Evolutionary conservation across 2,113 vertebrate genomes (phyloP), one percentile per base, ranked within the genome.

Genomic region (Zosterops lateralis): DNA sequence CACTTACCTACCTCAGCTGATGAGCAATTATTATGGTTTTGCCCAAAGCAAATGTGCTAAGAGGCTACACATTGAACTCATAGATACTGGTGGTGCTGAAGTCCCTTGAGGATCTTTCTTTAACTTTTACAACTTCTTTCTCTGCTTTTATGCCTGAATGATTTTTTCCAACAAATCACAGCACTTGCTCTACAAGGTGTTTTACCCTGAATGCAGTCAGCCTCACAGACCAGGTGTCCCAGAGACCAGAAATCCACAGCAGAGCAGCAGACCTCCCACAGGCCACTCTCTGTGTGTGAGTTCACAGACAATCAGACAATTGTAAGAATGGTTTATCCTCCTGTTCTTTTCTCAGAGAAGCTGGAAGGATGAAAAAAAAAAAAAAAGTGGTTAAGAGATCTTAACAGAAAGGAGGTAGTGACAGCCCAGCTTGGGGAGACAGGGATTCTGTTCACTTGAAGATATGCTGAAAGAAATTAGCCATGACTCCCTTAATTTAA

Each of bases 1-100:
- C n/a, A 60, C 68, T 79, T 67, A 70, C 42, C 14, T 75, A 32
- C 68, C 65, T 81, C 64, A 82, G 34, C 21, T 76, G 38, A 80
- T 73, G 74, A 83, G n/a, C 29, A 65, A 54, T 65, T 85, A 11
- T 75, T 85, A 51, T 9, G 44, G 36, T 70, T 95, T 89, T 83
- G 40, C 58, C 47, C 56, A 74, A 79, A 80, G 32, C 32, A 71
- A 90, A 88, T 42, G 28, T 26, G 28, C 40, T 4, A 1, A 89
- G 71, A 75, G 28, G 34, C 11, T 56, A 42, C 8, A 10, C 18
- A 15, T 25, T 72, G 34, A 86, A 67, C 18, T 17, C 0, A 0
- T 7, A 20, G 40, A 7, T 17, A 20, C 36, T 62, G 40, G 26
- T 28, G 77, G 67, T 84, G 56, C 51, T 77, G 44, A 38, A 36